Percentiles rank a stretch among this genome's conserved stretches.
Evolutionary conservation across 35 echinoderm and acorn worm genomes (phyloP).

Genomic region (Patiria miniata): DNA sequence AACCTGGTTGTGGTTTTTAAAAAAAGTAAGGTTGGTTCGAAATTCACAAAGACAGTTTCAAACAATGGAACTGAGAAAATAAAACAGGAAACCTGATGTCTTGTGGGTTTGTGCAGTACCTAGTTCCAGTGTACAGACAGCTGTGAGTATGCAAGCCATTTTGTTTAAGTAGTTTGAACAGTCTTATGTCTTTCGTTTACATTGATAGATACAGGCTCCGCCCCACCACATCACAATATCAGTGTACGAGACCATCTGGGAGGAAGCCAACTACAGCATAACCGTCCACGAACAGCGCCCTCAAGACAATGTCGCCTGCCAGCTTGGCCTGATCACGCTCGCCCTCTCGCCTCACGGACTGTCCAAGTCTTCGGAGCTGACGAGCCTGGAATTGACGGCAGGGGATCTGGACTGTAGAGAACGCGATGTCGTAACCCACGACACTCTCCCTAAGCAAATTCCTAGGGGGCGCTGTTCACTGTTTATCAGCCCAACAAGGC

Average conservation of each 20-base stretch:
- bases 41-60: too few species aligned
- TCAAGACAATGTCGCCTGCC: neutral
- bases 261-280: constrained; percentile 47
- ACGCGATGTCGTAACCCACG: neutral
- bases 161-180: too few species aligned
- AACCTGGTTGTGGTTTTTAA: too few species aligned
- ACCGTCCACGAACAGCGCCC: constrained; percentile 26
- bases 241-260: constrained; percentile 48
- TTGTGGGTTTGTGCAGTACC: too few species aligned
- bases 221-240: constrained; percentile 26
- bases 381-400: neutral
- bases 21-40: too few species aligned
- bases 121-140: too few species aligned
- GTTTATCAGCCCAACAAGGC: neutral
- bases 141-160: too few species aligned
- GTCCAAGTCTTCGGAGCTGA: neutral
- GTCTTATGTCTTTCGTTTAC: neutral
- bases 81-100: too few species aligned
- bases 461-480: neutral
- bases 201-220: constrained; percentile 11
- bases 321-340: constrained; percentile 42
- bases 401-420: neutral
- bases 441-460: neutral
- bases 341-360: neutral
- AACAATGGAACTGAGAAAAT: too few species aligned